A percentile compares a stretch with the other conserved stretches of the same genome.
Evolutionary conservation across 2,797 vertebrate genomes (phyloP).

Genomic region (Cheirogaleus major): DNA sequence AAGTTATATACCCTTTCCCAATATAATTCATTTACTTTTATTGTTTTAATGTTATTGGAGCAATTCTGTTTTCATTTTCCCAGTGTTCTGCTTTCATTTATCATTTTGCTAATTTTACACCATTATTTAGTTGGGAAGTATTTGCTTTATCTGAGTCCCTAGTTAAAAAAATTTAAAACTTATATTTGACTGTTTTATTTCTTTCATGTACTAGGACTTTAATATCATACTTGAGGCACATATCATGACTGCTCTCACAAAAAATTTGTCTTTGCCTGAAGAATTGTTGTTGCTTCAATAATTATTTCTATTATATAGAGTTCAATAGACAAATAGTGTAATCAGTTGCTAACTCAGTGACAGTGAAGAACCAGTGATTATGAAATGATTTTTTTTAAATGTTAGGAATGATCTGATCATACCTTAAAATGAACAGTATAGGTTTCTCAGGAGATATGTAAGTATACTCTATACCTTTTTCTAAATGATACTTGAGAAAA

Average conservation of each 20-base stretch:
- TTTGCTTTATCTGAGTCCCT: background rate
- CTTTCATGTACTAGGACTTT: background rate
- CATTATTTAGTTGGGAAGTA: background rate
- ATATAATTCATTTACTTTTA: background rate
- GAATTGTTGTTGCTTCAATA: background rate
- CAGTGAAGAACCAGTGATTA: background rate
- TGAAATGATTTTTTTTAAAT: background rate
- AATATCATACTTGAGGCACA: background rate
- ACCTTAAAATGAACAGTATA: background rate
- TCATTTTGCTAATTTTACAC: background rate
- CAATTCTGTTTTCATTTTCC: background rate
- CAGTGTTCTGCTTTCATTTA: background rate
- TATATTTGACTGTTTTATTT: background rate
- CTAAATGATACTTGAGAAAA: background rate
- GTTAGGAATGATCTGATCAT: background rate
- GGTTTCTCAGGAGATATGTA: background rate
- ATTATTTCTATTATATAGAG: background rate
- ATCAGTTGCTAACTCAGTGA: background rate
- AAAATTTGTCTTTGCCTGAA: background rate
- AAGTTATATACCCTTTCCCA: slow-evolving; percentile 80
- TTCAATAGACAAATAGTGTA: background rate
- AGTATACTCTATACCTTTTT: background rate
- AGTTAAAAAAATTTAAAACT: background rate
- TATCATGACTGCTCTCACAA: background rate
- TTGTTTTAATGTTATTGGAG: background rate